Evolutionary conservation across 2,888 invertebrate species (phyloP).

Genomic region (Sussaba pulchella): DNA sequence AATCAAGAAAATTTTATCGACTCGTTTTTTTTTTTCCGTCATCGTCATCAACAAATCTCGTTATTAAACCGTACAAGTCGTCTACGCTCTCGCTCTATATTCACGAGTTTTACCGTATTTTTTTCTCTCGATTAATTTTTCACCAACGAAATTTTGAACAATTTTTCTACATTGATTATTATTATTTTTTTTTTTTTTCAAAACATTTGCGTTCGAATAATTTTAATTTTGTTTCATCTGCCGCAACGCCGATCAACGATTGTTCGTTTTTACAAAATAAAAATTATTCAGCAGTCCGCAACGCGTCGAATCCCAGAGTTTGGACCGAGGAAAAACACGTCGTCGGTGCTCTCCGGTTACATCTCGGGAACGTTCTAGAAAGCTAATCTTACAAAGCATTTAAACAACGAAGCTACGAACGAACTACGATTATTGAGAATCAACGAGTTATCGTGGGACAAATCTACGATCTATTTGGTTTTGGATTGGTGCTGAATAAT

Average conservation of each 20-base stretch:
- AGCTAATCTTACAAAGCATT: slow-evolving; percentile 30
- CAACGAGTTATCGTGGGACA: slow-evolving; percentile 35
- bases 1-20: slow-evolving; percentile 70
- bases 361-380: slow-evolving; percentile 56
- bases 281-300: slow-evolving; percentile 79
- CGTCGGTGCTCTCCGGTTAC: slow-evolving; percentile 39
- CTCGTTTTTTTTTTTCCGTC: slow-evolving; percentile 68
- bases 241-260: slow-evolving; percentile 80
- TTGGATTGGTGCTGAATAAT: slow-evolving; percentile 74
- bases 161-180: slow-evolving; percentile 54
- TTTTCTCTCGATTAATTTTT: slow-evolving; percentile 48
- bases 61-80: slow-evolving; percentile 21
- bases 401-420: slow-evolving; percentile 15
- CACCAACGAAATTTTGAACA: slow-evolving; percentile 32
- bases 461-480: slow-evolving; percentile 35
- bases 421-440: slow-evolving; percentile 7
- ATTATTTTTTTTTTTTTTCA: slow-evolving; percentile 58
- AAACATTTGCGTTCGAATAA: slow-evolving; percentile 76
- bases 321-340: slow-evolving; percentile 48
- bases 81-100: slow-evolving; percentile 47
- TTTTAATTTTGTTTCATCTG: slow-evolving; percentile 84
- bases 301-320: slow-evolving; percentile 53
- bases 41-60: slow-evolving; percentile 53
- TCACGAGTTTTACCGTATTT: slow-evolving; percentile 50
- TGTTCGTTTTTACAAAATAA: slow-evolving; percentile 77